phyloP scores from a whole-genome alignment of 2,797 vertebrate genomes.

The Uromys caudimaculatus region DNA sequence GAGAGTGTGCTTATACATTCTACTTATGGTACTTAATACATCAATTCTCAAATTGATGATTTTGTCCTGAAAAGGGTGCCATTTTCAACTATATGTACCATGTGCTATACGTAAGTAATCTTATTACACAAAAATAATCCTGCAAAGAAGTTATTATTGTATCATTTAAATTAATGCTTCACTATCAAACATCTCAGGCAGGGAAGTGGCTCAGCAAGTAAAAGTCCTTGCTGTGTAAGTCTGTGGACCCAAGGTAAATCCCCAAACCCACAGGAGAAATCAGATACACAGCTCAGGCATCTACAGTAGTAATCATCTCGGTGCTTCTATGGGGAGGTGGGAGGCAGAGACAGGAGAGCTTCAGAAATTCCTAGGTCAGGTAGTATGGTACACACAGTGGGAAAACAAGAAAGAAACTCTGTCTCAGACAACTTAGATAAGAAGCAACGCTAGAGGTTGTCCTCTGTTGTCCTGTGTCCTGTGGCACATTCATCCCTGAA shows the following conservation, averaged over 20 bases:
- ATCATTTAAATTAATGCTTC: not conserved
- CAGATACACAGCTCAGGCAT: not conserved
- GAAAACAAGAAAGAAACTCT: not conserved
- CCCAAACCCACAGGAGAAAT: not conserved
- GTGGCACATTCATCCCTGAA: not conserved
- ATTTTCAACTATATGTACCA: not conserved
- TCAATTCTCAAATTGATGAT: not conserved
- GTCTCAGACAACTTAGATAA: not conserved
- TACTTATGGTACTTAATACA: not conserved
- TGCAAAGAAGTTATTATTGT: not conserved
- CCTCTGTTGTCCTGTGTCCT: not conserved
- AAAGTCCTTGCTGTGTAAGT: not conserved
- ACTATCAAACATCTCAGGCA: not conserved
- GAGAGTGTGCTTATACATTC: not conserved
- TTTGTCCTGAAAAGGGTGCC: not conserved
- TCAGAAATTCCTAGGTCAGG: too few relatives aligned
- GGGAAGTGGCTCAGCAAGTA: not conserved
- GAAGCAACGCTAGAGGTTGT: too few relatives aligned
- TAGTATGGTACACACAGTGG: not conserved
- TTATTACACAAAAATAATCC: not conserved
- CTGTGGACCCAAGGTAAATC: not conserved
- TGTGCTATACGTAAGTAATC: not conserved
- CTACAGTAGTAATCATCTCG: too few relatives aligned
- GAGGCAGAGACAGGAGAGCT: not conserved
- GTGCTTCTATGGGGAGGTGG: too few relatives aligned